Evolutionary conservation across 23 tunicate species (phyloP).

Genomic region (Clavelina lepadiformis): DNA sequence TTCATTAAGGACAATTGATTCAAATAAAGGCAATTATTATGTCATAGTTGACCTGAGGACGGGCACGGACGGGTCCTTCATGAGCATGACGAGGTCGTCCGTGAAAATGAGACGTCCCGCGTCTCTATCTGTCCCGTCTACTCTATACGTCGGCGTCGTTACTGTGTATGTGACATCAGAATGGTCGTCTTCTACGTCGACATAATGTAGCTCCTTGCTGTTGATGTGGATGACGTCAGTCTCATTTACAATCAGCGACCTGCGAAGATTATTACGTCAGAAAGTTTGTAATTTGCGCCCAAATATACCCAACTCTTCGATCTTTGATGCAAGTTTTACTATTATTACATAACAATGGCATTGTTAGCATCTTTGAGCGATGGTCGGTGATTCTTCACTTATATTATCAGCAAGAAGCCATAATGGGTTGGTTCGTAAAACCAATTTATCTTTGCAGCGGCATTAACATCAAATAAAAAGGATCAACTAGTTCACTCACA

Average conservation of each 20-base stretch:
- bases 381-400: neutral
- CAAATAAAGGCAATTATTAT: neutral
- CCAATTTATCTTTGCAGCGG: no score
- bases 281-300: no score
- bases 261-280: constrained; percentile 7
- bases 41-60: constrained; percentile 40
- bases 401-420: no score
- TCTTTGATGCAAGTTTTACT: no score
- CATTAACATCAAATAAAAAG: no score
- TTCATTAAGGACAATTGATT: neutral
- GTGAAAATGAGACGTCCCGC: constrained; percentile 65
- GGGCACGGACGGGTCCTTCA: constrained; percentile 81
- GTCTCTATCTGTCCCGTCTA: constrained; percentile 22
- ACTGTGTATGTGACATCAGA: constrained; percentile 42
- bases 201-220: constrained; percentile 30
- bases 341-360: no score
- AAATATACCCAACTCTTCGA: no score
- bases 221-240: constrained; percentile 66
- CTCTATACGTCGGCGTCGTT: constrained; percentile 12
- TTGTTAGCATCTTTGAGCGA: no score
- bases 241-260: constrained; percentile 72
- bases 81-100: constrained; percentile 80
- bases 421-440: no score
- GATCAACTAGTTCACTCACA: constrained; percentile 34
- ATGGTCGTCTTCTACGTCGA: constrained; percentile 57